Conservation (phyloP, 2,888 invertebrate species). For the Hirtodrosophila cameraria region DNA sequence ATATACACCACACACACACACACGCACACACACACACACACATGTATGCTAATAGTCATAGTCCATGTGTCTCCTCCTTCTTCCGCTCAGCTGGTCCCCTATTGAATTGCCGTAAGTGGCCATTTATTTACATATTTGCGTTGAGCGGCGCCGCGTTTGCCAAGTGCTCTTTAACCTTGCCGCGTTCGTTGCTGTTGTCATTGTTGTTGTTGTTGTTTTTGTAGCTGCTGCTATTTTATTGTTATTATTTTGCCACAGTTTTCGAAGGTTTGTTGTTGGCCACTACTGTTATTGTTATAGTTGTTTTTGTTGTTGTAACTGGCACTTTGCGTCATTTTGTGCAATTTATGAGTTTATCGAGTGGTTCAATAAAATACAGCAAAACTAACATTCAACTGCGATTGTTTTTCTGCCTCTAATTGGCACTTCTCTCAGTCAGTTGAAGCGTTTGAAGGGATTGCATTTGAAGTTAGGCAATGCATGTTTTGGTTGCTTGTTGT, state of each 20-base stretch:
- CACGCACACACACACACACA: not conserved
- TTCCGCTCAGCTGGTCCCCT: constrained; percentile 15
- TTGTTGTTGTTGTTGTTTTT: constrained; percentile 14
- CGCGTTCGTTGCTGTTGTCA: constrained; percentile 10
- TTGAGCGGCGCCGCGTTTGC: constrained; percentile 60
- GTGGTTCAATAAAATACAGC: constrained; percentile 16
- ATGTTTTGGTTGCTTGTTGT: too few relatives aligned
- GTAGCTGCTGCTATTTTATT: constrained; percentile 61
- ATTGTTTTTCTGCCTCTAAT: constrained; percentile 57
- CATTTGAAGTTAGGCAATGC: too few relatives aligned
- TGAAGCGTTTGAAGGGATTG: too few relatives aligned
- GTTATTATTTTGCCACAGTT: constrained; percentile 68
- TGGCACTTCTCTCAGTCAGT: constrained; percentile 60
- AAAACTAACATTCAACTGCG: constrained; percentile 18
- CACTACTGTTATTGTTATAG: too few relatives aligned
- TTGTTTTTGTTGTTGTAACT: constrained; percentile 41
- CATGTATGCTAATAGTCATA: not conserved
- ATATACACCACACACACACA: constrained; percentile 12
- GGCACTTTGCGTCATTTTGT: constrained; percentile 67
- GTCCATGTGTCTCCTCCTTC: constrained; percentile 2
- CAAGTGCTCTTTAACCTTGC: constrained; percentile 68
- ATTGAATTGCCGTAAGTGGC: constrained; percentile 77
- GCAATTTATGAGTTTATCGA: constrained; percentile 77
- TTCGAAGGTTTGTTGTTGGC: constrained; percentile 22
- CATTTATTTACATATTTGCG: constrained; percentile 78